Conservation (phyloP, 1,140 invertebrate species). For the Drosophila nasuta region DNA sequence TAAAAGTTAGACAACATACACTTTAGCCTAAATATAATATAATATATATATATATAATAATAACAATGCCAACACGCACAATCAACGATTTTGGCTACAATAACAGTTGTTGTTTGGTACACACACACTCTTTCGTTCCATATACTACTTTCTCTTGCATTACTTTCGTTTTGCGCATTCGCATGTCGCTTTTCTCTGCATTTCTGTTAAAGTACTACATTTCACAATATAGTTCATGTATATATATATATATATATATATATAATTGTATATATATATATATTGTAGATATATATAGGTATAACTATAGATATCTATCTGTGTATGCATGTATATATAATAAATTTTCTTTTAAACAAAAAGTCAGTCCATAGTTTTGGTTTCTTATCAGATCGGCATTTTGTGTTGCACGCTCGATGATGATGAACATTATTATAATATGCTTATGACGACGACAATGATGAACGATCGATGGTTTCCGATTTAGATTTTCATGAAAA, state of each 20-base stretch:
- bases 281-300: slow-evolving; percentile 53
- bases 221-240: slow-evolving; percentile 30
- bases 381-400: slow-evolving; percentile 63
- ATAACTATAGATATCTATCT: slow-evolving; percentile 17
- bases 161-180: slow-evolving; percentile 3
- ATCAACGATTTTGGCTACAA: slow-evolving; percentile 74
- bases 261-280: slow-evolving; percentile 57
- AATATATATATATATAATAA: slow-evolving; percentile 36
- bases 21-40: slow-evolving; percentile 57
- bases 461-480: slow-evolving; percentile 11
- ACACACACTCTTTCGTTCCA: slow-evolving; percentile 30
- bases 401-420: slow-evolving; percentile 23
- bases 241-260: slow-evolving; percentile 28
- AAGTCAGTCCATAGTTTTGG: slow-evolving; percentile 79
- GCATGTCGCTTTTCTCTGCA: slow-evolving; percentile 39
- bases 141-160: slow-evolving; percentile 13
- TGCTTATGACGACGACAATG: background rate
- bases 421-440: background rate
- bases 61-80: slow-evolving; percentile 61
- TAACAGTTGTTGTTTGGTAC: slow-evolving; percentile 74
- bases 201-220: slow-evolving; percentile 38
- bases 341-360: slow-evolving; percentile 60
- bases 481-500: slow-evolving; percentile 84
- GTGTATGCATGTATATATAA: slow-evolving; percentile 53
- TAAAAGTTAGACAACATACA: slow-evolving; percentile 76